Evolutionary conservation across 2,113 vertebrate genomes (phyloP).

Genomic region (Sylvietta virens): DNA sequence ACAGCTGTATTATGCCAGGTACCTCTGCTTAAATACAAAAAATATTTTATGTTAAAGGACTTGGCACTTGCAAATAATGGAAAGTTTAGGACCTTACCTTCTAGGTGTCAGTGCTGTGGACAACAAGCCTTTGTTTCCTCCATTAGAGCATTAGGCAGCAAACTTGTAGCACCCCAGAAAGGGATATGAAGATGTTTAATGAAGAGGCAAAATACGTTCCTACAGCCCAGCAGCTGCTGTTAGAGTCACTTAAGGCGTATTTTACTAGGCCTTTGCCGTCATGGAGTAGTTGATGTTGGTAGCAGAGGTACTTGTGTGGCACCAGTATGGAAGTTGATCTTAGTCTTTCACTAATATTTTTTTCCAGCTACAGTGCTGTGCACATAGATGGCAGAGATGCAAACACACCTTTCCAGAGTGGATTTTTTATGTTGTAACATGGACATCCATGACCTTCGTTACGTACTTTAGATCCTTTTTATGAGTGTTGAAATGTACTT

Average conservation of each 20-base stretch:
- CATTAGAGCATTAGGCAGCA: background rate
- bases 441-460: background rate
- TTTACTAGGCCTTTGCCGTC: background rate
- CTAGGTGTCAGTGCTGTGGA: background rate
- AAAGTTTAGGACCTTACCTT: background rate
- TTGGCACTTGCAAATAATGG: background rate
- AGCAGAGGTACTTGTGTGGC: background rate
- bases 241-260: background rate
- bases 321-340: background rate
- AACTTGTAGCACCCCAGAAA: background rate
- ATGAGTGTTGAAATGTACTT: background rate
- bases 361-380: background rate
- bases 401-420: background rate
- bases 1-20: background rate
- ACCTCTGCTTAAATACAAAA: background rate
- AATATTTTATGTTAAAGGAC: background rate
- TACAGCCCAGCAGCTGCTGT: background rate
- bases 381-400: accelerated
- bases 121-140: background rate
- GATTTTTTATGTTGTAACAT: background rate
- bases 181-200: background rate
- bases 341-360: background rate
- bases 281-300: background rate
- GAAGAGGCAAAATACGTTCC: background rate
- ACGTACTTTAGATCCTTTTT: background rate